Percentiles rank a stretch among this genome's conserved stretches.
phyloP scores from a whole-genome alignment of 2,797 vertebrate genomes.

The Sarcophilus harrisii region DNA sequence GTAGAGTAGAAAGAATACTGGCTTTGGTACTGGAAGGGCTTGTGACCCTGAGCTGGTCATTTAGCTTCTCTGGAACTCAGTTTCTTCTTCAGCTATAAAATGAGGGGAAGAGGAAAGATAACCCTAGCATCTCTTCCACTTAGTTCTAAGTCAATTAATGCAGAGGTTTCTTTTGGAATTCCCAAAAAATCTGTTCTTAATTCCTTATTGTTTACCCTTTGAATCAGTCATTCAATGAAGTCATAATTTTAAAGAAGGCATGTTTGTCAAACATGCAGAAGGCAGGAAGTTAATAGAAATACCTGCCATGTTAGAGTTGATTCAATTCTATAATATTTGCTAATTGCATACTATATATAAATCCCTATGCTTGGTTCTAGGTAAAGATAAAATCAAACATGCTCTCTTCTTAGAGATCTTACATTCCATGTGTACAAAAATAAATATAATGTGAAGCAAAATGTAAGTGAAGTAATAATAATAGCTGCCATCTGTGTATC shows the following conservation, averaged over 20 bases:
- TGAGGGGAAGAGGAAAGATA: background rate
- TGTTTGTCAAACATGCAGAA: background rate
- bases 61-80: background rate
- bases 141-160: background rate
- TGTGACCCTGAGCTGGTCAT: background rate
- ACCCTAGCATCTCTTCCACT: background rate
- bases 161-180: background rate
- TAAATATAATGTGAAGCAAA: background rate
- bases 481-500: background rate
- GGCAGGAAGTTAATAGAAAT: background rate
- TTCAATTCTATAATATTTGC: background rate
- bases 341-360: background rate
- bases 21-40: background rate
- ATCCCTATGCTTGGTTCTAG: background rate
- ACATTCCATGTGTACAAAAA: background rate
- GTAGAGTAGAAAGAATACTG: background rate
- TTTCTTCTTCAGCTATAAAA: background rate
- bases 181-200: background rate
- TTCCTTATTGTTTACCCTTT: background rate
- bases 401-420: background rate
- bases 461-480: background rate
- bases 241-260: background rate
- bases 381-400: background rate
- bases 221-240: background rate
- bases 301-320: background rate